Conservation (phyloP, 2,888 invertebrate species). For the Trichopoda pennipes region DNA sequence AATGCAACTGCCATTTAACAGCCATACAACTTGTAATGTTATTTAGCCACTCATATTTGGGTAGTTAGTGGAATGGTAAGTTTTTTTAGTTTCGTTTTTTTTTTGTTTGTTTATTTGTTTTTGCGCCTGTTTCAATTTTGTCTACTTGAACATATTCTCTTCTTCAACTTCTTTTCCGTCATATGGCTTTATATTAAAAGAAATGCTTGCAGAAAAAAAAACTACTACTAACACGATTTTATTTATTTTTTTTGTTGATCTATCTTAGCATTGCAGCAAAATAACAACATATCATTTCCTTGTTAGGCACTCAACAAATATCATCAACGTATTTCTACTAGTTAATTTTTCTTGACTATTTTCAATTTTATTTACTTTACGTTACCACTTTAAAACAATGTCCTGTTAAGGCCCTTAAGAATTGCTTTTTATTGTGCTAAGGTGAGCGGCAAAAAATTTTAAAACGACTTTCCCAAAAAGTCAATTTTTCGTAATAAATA, state of each 20-base stretch:
- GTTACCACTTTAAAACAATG: not conserved
- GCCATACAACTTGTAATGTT: constrained; percentile 67
- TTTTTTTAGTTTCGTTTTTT: constrained; percentile 36
- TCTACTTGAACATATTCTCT: constrained; percentile 42
- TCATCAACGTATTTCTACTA: constrained; percentile 18
- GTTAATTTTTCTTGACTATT: not conserved
- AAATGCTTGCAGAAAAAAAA: constrained; percentile 27
- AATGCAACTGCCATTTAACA: constrained; percentile 76
- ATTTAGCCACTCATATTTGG: constrained; percentile 60
- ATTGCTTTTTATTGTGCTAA: no score
- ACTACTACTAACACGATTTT: constrained; percentile 45
- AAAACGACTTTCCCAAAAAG: no score
- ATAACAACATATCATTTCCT: constrained; percentile 59
- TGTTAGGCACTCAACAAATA: constrained; percentile 47
- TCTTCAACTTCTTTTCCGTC: constrained; percentile 48
- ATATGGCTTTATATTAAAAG: constrained; percentile 33
- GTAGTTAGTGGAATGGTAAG: constrained; percentile 53
- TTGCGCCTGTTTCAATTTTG: constrained; percentile 31
- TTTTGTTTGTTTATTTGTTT: constrained; percentile 31
- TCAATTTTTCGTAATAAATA: no score
- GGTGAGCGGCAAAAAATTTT: no score
- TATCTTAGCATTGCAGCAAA: constrained; percentile 50
- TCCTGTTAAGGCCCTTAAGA: not conserved
- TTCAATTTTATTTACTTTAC: not conserved
- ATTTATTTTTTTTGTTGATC: constrained; percentile 23